Conservation (phyloP, 2,888 invertebrate species). For the Acheta domesticus region DNA sequence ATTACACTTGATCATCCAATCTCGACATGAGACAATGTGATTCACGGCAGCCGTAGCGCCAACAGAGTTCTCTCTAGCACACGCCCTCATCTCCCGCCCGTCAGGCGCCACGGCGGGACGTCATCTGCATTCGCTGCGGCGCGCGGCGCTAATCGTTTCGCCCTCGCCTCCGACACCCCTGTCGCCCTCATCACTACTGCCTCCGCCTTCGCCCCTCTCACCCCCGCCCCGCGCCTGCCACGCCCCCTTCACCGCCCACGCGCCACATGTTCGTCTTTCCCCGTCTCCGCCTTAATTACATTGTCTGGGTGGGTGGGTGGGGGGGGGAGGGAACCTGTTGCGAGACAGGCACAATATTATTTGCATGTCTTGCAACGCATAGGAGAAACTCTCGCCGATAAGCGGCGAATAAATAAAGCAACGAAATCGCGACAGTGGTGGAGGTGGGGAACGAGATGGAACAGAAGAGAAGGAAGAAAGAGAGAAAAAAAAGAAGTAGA, state of each 20-base stretch:
- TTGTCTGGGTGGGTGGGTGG: neutral
- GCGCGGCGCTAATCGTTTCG: neutral
- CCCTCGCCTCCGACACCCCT: neutral
- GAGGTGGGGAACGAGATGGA: neutral
- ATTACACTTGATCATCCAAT: too few species aligned
- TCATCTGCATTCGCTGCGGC: neutral
- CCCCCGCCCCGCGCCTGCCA: neutral
- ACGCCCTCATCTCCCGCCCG: neutral
- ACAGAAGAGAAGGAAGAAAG: too few species aligned
- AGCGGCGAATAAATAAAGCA: constrained; percentile 1
- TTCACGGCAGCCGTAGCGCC: too few species aligned
- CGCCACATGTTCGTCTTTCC: neutral
- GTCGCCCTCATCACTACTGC: neutral
- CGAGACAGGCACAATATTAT: constrained; percentile 3
- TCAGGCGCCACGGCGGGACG: neutral
- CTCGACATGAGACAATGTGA: too few species aligned
- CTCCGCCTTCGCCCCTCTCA: neutral
- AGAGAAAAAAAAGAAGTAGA: neutral
- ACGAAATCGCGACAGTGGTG: neutral
- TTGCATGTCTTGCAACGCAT: constrained; percentile 3
- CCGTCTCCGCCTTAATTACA: neutral
- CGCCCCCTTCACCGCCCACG: neutral
- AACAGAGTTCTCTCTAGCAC: neutral
- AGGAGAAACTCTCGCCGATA: neutral
- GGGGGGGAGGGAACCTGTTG: neutral